Evolutionary conservation across 2,888 invertebrate species (phyloP).

Genomic region (Cerceris rybyensis): DNA sequence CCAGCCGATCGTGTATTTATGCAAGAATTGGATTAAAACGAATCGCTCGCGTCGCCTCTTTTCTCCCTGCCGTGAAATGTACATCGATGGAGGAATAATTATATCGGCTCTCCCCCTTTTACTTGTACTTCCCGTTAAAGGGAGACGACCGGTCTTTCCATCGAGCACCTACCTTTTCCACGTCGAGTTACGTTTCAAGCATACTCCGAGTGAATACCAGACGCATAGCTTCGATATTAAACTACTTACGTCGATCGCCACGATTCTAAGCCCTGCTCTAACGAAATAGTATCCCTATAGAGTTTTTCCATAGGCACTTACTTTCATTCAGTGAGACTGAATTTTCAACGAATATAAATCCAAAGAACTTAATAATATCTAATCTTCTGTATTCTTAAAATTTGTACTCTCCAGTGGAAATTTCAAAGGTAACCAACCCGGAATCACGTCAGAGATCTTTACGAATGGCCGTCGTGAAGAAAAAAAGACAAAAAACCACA

Average conservation of each 20-base stretch:
- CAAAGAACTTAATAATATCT: no score
- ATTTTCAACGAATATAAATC: no score
- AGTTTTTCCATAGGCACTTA: no score
- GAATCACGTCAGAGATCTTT: background rate
- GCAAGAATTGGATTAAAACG: slow-evolving; percentile 1
- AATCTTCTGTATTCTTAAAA: no score
- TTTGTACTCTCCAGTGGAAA: background rate
- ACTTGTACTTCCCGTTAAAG: no score
- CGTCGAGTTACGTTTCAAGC: background rate
- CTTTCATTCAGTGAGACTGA: no score
- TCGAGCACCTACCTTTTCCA: no score
- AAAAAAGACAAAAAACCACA: slow-evolving; percentile 28
- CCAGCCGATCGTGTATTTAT: slow-evolving; percentile 14
- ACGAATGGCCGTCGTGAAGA: background rate
- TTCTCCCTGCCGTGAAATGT: background rate
- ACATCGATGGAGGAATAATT: background rate
- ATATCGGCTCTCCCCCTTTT: background rate
- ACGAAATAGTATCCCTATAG: no score
- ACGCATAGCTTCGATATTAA: background rate
- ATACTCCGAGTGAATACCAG: background rate
- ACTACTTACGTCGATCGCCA: background rate
- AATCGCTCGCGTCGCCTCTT: background rate
- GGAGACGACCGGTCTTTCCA: no score
- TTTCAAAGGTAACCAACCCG: background rate
- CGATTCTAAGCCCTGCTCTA: background rate